Percentiles rank a stretch among this genome's conserved stretches.
These are phyloP conservation scores for Aphelinus atriplicis DNA, from an alignment of 1,140 invertebrate species.

Conservation along the genomic window DNA sequence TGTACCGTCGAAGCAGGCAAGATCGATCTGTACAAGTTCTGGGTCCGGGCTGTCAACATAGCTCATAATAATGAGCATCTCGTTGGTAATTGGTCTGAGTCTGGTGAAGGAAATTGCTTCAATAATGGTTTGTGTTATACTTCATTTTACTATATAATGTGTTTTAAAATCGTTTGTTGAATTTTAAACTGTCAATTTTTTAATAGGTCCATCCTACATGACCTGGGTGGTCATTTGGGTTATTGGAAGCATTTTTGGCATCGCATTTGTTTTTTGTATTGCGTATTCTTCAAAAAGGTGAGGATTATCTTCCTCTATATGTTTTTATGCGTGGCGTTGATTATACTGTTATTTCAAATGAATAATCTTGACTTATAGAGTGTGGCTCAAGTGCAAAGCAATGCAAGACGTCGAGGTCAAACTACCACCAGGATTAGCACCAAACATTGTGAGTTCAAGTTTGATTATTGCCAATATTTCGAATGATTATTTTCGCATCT, in stretches of 20 bases:
- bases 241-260: constrained; percentile 49
- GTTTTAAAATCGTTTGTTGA: background rate
- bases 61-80: constrained; percentile 51
- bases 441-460: constrained; percentile 52
- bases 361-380: constrained; percentile 53
- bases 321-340: constrained; percentile 14
- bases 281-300: constrained; percentile 60
- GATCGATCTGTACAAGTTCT: constrained; percentile 55
- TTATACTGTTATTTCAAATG: background rate
- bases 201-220: constrained; percentile 50
- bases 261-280: constrained; percentile 53
- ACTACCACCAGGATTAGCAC: constrained; percentile 68
- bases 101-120: constrained; percentile 62
- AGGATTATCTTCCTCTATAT: constrained; percentile 8
- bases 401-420: constrained; percentile 69
- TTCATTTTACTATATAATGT: background rate
- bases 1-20: constrained; percentile 50
- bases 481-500: background rate
- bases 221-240: constrained; percentile 58
- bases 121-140: constrained; percentile 50
- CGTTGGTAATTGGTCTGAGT: constrained; percentile 62
- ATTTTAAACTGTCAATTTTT: constrained; percentile 19
- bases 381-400: constrained; percentile 64
- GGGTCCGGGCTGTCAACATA: constrained; percentile 63
- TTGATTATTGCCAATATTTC: background rate